These are phyloP conservation scores for Theonella swinhoei DNA, from an alignment of 37 sponge, comb jelly and placozoan species.

Conservation along the genomic window DNA sequence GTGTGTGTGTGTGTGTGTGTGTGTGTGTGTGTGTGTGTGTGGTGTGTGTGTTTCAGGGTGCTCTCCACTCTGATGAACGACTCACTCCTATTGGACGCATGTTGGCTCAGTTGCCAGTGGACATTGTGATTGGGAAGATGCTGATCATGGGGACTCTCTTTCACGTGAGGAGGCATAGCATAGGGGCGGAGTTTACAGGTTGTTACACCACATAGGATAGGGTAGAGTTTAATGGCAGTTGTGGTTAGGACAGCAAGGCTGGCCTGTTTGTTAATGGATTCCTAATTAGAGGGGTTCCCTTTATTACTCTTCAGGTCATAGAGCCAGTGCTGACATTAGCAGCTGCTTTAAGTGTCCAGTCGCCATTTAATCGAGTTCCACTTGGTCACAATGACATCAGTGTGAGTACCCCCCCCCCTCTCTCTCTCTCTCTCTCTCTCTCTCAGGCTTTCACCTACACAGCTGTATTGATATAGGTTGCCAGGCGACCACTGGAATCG, in stretches of 20 bases:
- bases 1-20: neutral
- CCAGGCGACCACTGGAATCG: conserved; percentile 80
- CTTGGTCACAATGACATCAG: conserved; percentile 60
- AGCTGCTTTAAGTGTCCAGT: conserved; percentile 93
- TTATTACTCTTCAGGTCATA: conserved; percentile 75
- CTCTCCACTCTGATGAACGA: conserved; percentile 49
- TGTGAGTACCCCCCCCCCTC: too few species aligned
- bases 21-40: neutral
- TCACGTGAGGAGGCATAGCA: conserved; percentile 39
- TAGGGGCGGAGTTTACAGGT: too few species aligned
- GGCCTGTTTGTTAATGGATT: too few species aligned
- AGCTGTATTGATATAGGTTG: conserved; percentile 29
- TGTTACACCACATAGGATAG: too few species aligned
- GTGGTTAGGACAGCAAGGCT: too few species aligned
- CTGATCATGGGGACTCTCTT: conserved; percentile 91
- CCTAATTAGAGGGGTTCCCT: too few species aligned
- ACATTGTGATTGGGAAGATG: conserved; percentile 92
- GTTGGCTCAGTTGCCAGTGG: conserved; percentile 92
- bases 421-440: too few species aligned
- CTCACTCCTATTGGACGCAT: conserved; percentile 88
- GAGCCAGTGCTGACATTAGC: conserved; percentile 85
- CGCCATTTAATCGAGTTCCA: conserved; percentile 73
- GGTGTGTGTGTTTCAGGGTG: conserved; percentile 65
- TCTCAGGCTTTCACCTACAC: too few species aligned
- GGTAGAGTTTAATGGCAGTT: too few species aligned